Base-by-base conservation (phyloP, 2,888 invertebrate species). In the Argyresthia goedartella region DNA sequence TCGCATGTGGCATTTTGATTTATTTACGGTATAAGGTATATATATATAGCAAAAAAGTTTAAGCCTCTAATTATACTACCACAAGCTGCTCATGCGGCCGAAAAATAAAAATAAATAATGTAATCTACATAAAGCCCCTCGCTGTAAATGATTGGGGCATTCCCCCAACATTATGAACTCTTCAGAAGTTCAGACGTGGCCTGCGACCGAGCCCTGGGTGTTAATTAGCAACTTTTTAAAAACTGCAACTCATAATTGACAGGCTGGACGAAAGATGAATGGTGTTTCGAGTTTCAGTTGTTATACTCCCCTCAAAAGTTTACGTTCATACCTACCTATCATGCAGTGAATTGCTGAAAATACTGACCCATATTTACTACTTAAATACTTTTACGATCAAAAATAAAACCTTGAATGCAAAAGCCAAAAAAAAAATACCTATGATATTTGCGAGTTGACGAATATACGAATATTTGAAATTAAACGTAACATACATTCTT, bases 171-270 rank as follows among this genome's bases (percentile, higher is more conserved):
- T 81, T 74, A 64, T 69, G 68, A 77, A 75, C 76, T 77, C 76
- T 85, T 74, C 73, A 71, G 62, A 82, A 85, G 77, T 81, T 76
- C 65, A 69, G 67, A 71, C 73, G 75, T 75, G 73, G 64, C 69
- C 64, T 68, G 70, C 54, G 73, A 71, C 73, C 65, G 67, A 70
- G 68, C 69, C 61, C 67, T 65, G 66, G 25, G 71, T 81, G 85
- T 84, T 85, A 85, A 86, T 86, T 85, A 86, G 71, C 66, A 86
- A 84, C 81, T 86, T 85, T 67, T 80, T 70, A 62, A 77, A 82
- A 82, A 85, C 73, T 81, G 84, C 84, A 84, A 81, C 77, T 86
- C 82, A 86, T 84, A 82, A 84, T 84, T 76, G 85, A 85, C 81
- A 84, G 81, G 68, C 66, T 62, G 69, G 75, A 64, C 69, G 76